Base-by-base conservation (phyloP, 2,797 vertebrate species). In the Lemur catta region DNA sequence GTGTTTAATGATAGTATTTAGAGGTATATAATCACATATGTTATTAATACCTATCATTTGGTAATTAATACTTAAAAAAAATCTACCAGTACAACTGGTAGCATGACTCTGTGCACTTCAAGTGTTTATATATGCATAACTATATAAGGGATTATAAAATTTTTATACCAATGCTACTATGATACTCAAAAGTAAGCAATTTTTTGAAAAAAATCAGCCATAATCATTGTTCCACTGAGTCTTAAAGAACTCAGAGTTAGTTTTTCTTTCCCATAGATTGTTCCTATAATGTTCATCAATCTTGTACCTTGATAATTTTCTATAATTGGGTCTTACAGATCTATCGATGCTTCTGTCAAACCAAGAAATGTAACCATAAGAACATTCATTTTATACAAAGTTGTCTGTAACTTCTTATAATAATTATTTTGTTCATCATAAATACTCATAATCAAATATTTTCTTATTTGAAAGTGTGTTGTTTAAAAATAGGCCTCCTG, bases 401-500 rank as follows among this genome's bases (percentile, higher is more conserved):
- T 38, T 61, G 9, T 57, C 43, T 82, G 50, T 84, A 82, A 52
- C 28, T 63, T 76, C 38, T 97, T 96, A 97, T 59, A 7, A 79
- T 98, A 97, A 96, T 97, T 89, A 97, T 98, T 97, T 97, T 97
- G 57, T 92, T 96, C 69, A 91, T 97, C 95, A 95, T 95, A 97
- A 98, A 98, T 96, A 97, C 90, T 97, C 96, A 93, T 91, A 98
- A 94, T 81, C 52, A 11, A 95, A 96, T 91, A 61, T 97, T 98
- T 98, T 98, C 79, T 94, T 57, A 41, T 76, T 76, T 98, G 95
- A 98, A 98, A 97, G 50, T 98, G 94, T 95, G 96, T 97, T 82
- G 80, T 98, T 98, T 98, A 97, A 97, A 98, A 97, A 97, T 97
- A 97, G 96, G 78, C 96, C 89, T 98, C 85, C 87, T 84, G 91